phyloP scores from a whole-genome alignment of 2,113 vertebrate species.

The Laticauda laticaudata region DNA sequence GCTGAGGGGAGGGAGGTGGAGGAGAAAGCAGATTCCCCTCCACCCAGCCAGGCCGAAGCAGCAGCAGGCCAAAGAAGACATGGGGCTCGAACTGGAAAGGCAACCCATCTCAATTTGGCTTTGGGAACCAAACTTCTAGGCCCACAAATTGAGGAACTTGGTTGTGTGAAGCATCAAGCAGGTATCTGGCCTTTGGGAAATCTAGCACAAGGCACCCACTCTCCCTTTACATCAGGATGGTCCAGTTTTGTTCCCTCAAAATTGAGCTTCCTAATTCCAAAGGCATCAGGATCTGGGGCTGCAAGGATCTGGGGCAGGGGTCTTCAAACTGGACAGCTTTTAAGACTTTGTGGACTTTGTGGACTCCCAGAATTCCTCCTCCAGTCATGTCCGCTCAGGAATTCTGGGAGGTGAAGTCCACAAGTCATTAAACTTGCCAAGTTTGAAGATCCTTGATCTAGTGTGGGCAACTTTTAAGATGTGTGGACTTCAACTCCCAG shows the following conservation, averaged over 20 bases:
- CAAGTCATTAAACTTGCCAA: too few species aligned
- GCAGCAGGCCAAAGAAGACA: not conserved
- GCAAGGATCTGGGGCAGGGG: not conserved
- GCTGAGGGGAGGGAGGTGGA: not conserved
- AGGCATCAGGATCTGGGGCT: not conserved
- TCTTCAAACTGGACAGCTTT: too few species aligned
- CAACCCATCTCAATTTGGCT: not conserved
- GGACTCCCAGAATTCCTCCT: too few species aligned
- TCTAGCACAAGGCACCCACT: not conserved
- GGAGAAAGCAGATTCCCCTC: not conserved
- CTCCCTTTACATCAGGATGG: not conserved
- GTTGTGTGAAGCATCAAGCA: not conserved
- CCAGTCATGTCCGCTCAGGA: too few species aligned
- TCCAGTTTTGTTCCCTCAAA: not conserved
- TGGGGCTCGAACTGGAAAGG: not conserved
- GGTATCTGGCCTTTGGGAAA: not conserved
- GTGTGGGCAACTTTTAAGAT: too few species aligned
- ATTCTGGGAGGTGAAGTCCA: too few species aligned
- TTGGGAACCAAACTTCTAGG: not conserved
- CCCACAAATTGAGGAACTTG: not conserved
- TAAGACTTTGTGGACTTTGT: too few species aligned
- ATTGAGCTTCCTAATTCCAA: not conserved
- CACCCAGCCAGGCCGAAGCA: not conserved
- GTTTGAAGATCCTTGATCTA: too few species aligned
- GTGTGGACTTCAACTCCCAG: not conserved